Evolutionary conservation across 2,113 vertebrate species (phyloP).

Genomic region (Cephalopterus ornatus): DNA sequence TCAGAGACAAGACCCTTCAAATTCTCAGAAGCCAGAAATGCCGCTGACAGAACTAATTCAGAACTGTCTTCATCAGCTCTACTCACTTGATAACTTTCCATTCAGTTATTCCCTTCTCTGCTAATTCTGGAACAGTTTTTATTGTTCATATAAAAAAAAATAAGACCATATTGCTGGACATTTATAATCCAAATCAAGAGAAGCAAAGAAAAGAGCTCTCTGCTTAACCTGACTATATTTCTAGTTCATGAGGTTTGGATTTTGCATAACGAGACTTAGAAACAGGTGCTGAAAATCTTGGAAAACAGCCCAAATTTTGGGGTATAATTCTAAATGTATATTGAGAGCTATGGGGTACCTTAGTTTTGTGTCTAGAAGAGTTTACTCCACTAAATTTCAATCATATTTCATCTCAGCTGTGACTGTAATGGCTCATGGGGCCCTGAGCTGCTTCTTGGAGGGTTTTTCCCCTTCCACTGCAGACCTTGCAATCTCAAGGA

Average conservation of each 20-base stretch:
- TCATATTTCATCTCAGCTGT: neutral
- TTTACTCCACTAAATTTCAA: neutral
- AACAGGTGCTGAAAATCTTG: neutral
- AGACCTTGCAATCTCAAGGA: neutral
- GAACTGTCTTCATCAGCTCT: neutral
- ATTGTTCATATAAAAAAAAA: neutral
- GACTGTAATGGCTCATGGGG: neutral
- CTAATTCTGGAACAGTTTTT: neutral
- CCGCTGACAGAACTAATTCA: neutral
- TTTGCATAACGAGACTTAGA: neutral
- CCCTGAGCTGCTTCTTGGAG: neutral
- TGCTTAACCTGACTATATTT: neutral
- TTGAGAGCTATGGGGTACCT: neutral
- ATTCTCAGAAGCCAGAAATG: constrained; percentile 36
- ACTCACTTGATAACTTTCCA: neutral
- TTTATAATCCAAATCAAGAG: neutral
- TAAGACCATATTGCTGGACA: neutral
- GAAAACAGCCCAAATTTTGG: neutral
- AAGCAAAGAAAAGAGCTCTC: neutral
- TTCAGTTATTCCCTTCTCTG: neutral
- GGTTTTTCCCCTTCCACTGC: neutral
- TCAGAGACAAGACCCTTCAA: constrained; percentile 41
- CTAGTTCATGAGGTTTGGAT: neutral
- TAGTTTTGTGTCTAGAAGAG: neutral
- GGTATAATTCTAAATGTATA: neutral